Evolutionary conservation across 1,140 invertebrate genomes (phyloP).

Genomic region (Myzus persicae): DNA sequence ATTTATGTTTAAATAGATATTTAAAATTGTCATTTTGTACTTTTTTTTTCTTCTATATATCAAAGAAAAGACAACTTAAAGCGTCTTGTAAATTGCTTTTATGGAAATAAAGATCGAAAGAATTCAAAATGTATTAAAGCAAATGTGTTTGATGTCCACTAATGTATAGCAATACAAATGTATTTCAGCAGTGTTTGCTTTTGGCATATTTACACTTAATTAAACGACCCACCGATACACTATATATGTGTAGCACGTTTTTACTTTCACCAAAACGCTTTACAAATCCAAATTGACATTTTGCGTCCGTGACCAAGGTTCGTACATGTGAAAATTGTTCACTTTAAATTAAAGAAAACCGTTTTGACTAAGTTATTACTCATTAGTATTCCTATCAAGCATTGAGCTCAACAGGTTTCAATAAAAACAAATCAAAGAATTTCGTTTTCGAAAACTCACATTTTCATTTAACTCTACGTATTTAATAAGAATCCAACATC

Average conservation of each 20-base stretch:
- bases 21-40: not conserved
- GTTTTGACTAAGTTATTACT: conserved; percentile 29
- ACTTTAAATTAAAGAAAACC: not conserved
- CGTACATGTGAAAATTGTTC: not conserved
- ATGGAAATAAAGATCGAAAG: not conserved
- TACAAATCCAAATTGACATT: conserved; percentile 32
- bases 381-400: conserved; percentile 30
- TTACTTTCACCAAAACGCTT: conserved; percentile 43
- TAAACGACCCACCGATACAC: not conserved
- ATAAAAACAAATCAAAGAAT: not conserved
- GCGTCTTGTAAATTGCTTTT: not conserved
- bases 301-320: conserved; percentile 4
- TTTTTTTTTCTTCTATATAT: not conserved
- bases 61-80: not conserved
- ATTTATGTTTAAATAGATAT: not conserved
- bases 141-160: not conserved
- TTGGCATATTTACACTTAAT: conserved; percentile 36
- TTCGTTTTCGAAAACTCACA: not conserved
- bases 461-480: not conserved
- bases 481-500: not conserved
- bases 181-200: not conserved
- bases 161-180: not conserved
- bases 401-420: not conserved
- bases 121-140: not conserved
- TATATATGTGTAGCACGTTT: conserved; percentile 47